These are phyloP conservation scores for Berghia stephanieae DNA, from an alignment of 1,140 invertebrate genomes.

Conservation along the genomic window DNA sequence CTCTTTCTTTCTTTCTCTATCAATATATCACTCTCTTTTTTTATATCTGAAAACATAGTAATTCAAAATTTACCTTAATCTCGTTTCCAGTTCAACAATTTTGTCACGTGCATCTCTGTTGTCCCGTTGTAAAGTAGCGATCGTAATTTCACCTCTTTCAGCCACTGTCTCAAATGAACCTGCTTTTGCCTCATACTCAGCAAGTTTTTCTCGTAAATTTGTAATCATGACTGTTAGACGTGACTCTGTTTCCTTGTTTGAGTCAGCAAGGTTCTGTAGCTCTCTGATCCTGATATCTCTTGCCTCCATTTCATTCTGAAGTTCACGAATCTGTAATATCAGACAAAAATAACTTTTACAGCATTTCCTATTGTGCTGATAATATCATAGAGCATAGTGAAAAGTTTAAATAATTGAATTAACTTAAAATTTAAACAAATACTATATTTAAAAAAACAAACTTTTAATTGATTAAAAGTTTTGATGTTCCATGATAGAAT, in stretches of 20 bases:
- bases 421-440: neutral
- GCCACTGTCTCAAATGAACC: constrained; percentile 58
- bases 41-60: neutral
- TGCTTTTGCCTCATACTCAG: constrained; percentile 56
- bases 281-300: constrained; percentile 63
- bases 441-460: neutral
- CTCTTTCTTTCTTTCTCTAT: neutral
- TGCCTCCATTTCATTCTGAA: constrained; percentile 54
- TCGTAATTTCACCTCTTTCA: constrained; percentile 59
- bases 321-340: constrained; percentile 49
- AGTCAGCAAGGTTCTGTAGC: constrained; percentile 53
- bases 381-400: neutral
- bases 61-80: constrained; percentile 61
- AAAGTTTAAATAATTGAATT: constrained; percentile 1
- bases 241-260: constrained; percentile 53
- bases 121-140: constrained; percentile 59
- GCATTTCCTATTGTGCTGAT: too few species aligned
- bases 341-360: constrained; percentile 12
- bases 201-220: constrained; percentile 52
- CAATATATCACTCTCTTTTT: neutral
- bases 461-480: neutral
- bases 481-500: neutral
- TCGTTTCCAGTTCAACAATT: constrained; percentile 61
- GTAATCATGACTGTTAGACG: constrained; percentile 51
- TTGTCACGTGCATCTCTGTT: constrained; percentile 56